phyloP scores from a whole-genome alignment of 2,113 vertebrate species.

The Lichenostomus cassidix region DNA sequence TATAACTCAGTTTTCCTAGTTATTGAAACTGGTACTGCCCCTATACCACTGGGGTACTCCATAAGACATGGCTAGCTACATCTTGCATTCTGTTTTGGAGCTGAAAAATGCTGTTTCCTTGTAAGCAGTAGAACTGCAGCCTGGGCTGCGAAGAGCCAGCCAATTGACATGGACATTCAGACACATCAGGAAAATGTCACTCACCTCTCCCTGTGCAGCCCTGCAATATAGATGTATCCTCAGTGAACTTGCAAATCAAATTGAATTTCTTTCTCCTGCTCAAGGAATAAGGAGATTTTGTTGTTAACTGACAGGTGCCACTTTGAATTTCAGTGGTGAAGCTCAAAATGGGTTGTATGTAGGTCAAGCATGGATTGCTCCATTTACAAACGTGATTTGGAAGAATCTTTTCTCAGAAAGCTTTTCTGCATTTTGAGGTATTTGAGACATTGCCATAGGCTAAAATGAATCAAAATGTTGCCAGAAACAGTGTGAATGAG shows the following conservation, averaged over 20 bases:
- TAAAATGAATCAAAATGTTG: conserved; percentile 1
- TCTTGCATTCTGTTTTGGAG: neutral
- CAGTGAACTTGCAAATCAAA: conserved; percentile 18
- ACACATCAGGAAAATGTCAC: neutral
- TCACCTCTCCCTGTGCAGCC: neutral
- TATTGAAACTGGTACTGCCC: neutral
- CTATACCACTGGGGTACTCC: neutral
- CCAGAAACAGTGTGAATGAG: neutral
- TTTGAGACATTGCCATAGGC: neutral
- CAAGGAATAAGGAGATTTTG: conserved; percentile 21
- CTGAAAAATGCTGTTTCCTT: neutral
- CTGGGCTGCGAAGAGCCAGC: neutral
- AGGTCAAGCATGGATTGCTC: conserved; percentile 52
- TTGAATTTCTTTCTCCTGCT: conserved; percentile 9
- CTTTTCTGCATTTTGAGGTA: conserved; percentile 9
- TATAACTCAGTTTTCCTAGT: neutral
- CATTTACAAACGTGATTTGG: neutral
- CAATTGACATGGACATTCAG: neutral
- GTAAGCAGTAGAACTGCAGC: neutral
- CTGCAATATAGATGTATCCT: conserved; percentile 17
- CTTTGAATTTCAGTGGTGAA: conserved; percentile 32
- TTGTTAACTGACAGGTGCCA: conserved; percentile 48
- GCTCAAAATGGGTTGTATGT: conserved; percentile 9
- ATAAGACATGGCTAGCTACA: neutral
- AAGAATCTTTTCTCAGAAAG: conserved; percentile 8